Conservation (phyloP, 2,113 vertebrate species). For the Alouatta palliata region DNA sequence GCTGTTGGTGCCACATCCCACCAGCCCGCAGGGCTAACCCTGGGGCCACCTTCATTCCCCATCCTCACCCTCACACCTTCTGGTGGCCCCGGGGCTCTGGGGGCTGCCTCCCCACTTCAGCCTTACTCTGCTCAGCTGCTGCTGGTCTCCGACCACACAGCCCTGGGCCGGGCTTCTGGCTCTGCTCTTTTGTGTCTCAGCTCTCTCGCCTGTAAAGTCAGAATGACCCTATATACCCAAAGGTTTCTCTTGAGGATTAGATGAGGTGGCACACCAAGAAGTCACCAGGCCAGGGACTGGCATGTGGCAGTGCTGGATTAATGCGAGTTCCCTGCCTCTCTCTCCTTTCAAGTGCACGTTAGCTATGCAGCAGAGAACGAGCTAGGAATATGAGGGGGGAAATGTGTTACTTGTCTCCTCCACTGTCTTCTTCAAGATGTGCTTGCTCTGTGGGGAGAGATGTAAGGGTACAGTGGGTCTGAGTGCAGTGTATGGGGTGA, state of each 20-base stretch:
- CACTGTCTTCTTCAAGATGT: neutral
- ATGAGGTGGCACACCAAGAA: neutral
- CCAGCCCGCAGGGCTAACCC: neutral
- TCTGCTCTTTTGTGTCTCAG: neutral
- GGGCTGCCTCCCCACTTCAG: neutral
- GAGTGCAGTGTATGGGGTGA: neutral
- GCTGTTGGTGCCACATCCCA: too few species aligned
- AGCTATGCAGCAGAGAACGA: fast-evolving
- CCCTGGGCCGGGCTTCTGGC: too few species aligned
- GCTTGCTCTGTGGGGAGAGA: neutral
- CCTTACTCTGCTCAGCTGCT: neutral
- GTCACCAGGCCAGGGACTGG: neutral
- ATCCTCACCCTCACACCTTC: neutral
- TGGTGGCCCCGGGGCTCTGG: too few species aligned
- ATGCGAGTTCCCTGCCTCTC: neutral
- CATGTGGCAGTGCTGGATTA: neutral
- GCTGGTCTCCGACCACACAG: neutral
- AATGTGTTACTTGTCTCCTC: too few species aligned
- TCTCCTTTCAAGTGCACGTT: neutral
- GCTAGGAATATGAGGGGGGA: neutral
- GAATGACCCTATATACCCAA: neutral
- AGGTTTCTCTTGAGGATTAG: neutral
- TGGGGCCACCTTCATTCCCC: too few species aligned
- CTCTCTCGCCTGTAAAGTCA: neutral
- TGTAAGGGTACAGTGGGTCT: too few species aligned